These are phyloP conservation scores for Agapornis canus DNA, from an alignment of 2,797 vertebrate species.

Conservation along the genomic window DNA sequence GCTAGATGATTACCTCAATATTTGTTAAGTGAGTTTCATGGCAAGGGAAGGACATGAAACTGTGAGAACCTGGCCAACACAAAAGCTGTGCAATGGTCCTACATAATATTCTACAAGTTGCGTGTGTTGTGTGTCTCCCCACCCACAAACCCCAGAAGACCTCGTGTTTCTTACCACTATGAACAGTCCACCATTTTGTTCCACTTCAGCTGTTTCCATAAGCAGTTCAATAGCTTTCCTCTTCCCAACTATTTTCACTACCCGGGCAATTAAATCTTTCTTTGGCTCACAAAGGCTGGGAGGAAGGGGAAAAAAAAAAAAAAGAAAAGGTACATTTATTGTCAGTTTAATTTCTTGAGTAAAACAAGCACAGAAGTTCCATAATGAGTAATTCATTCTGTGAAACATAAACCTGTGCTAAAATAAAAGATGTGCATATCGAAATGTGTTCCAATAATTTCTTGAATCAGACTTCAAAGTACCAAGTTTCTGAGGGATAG, in stretches of 20 bases:
- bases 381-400: not conserved
- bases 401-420: not conserved
- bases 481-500: not conserved
- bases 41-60: not conserved
- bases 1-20: accelerated
- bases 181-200: slow-evolving; percentile 90
- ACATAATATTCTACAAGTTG: not conserved
- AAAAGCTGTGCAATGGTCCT: not conserved
- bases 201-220: slow-evolving; percentile 89
- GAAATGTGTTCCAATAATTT: not conserved
- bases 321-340: not conserved
- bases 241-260: slow-evolving; percentile 86
- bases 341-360: not conserved
- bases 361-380: not conserved
- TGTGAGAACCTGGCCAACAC: accelerated
- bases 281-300: slow-evolving; percentile 91
- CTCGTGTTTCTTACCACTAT: slow-evolving; percentile 83
- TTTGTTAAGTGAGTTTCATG: not conserved
- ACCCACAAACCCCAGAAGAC: not conserved
- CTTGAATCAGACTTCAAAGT: not conserved
- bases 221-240: slow-evolving; percentile 93
- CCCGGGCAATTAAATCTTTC: slow-evolving; percentile 88
- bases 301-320: not conserved
- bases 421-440: not conserved
- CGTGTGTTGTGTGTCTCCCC: not conserved